Evolutionary conservation across 1,140 invertebrate species (phyloP).

Genomic region (Portunus trituberculatus): DNA sequence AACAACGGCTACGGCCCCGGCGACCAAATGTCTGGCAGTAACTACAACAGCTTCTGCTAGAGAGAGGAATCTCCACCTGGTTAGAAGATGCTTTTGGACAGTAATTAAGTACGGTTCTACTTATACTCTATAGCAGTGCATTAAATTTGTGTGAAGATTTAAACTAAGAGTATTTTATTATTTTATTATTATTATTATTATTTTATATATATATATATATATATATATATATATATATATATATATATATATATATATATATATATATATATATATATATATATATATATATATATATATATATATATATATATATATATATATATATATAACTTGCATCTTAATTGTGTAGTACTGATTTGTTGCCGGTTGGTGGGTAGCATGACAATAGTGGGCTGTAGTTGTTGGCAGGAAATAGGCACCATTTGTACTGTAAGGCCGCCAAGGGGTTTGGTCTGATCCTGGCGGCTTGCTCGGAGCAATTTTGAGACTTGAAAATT

Average conservation of each 20-base stretch:
- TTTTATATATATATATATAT: not conserved
- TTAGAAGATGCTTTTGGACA: not conserved
- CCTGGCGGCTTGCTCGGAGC: not conserved
- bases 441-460: not conserved
- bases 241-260: not conserved
- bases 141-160: not conserved
- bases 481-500: not conserved
- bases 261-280: slow-evolving; percentile 26
- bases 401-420: not conserved
- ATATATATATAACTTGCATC: not conserved
- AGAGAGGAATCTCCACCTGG: slow-evolving; percentile 6
- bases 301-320: slow-evolving; percentile 26
- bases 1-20: slow-evolving; percentile 66
- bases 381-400: not conserved
- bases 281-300: slow-evolving; percentile 26
- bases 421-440: not conserved
- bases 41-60: slow-evolving; percentile 72
- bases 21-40: slow-evolving; percentile 68
- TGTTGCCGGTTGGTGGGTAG: not conserved
- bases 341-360: not conserved
- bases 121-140: not conserved
- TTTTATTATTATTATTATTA: not conserved
- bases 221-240: not conserved
- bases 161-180: not conserved
- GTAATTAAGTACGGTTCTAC: not conserved